Conservation (phyloP, 2,113 vertebrate species). For the Chrysemys picta region DNA sequence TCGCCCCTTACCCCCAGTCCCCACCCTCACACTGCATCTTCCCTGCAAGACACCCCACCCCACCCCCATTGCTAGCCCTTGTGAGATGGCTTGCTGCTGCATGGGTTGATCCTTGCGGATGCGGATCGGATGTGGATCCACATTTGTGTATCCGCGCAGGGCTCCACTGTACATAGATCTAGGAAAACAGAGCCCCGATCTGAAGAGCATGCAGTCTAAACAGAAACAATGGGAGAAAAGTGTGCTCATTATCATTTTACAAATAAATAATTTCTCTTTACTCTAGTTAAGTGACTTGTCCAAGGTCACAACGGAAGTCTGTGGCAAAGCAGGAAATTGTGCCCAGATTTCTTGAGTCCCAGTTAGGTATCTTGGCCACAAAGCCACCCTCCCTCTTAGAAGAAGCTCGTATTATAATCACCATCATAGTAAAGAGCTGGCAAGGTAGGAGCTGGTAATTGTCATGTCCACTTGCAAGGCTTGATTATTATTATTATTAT, state of each 20-base stretch:
- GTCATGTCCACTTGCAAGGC: neutral
- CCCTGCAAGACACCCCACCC: too few relatives aligned
- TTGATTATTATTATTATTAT: neutral
- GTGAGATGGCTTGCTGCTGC: too few relatives aligned
- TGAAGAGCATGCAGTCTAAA: neutral
- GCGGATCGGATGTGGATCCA: too few relatives aligned
- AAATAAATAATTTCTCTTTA: neutral
- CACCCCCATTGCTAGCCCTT: too few relatives aligned
- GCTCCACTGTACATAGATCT: neutral
- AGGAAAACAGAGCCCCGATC: neutral
- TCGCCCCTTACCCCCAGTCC: too few relatives aligned
- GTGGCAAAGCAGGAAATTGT: neutral
- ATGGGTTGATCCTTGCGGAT: too few relatives aligned
- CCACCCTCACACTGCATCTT: too few relatives aligned
- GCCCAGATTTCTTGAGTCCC: conserved; percentile 7
- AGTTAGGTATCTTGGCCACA: neutral
- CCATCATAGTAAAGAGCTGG: conserved; percentile 15
- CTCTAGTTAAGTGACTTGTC: neutral
- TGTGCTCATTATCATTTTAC: neutral
- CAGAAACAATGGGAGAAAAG: neutral
- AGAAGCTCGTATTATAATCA: conserved; percentile 13
- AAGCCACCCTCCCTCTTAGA: conserved; percentile 12
- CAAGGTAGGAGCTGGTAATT: conserved; percentile 25
- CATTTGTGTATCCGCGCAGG: too few relatives aligned
- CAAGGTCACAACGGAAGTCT: neutral